Conservation (phyloP, 2,797 vertebrate genomes). For the Cossypha niveicapilla region DNA sequence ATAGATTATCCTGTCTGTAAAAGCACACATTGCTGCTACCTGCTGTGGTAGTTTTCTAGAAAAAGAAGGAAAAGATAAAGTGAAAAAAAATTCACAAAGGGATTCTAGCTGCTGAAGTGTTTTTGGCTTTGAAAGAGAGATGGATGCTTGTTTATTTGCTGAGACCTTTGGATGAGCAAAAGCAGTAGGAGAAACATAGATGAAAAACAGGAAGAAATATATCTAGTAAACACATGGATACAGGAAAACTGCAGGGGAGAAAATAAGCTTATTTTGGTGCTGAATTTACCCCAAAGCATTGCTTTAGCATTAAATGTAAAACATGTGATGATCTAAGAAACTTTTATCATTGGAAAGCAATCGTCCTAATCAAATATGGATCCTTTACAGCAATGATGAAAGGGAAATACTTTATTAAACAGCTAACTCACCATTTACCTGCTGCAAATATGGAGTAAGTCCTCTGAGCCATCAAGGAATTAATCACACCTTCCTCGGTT, state of each 20-base stretch:
- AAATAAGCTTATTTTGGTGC: conserved; percentile 36
- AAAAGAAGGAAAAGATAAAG: background rate
- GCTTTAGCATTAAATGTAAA: background rate
- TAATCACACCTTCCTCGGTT: background rate
- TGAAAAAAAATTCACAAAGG: background rate
- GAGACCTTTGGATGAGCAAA: conserved; percentile 1
- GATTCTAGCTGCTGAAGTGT: conserved; percentile 17
- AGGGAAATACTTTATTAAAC: conserved; percentile 1
- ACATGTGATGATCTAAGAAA: background rate
- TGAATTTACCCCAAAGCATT: background rate
- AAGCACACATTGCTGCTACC: background rate
- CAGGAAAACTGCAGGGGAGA: background rate
- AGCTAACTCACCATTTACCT: background rate
- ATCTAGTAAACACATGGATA: background rate
- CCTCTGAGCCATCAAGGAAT: conserved; percentile 3
- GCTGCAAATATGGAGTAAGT: background rate
- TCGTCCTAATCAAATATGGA: background rate
- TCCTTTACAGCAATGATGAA: background rate
- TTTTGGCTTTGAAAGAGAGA: conserved; percentile 12
- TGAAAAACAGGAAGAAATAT: background rate
- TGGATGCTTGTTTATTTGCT: conserved; percentile 17
- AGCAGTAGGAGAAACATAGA: conserved; percentile 2
- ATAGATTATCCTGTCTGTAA: background rate
- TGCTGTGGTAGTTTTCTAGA: conserved; percentile 14
- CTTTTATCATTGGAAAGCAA: background rate